Base-by-base conservation (phyloP, 2,888 invertebrate genomes). In the Chaitophorus viminalis region DNA sequence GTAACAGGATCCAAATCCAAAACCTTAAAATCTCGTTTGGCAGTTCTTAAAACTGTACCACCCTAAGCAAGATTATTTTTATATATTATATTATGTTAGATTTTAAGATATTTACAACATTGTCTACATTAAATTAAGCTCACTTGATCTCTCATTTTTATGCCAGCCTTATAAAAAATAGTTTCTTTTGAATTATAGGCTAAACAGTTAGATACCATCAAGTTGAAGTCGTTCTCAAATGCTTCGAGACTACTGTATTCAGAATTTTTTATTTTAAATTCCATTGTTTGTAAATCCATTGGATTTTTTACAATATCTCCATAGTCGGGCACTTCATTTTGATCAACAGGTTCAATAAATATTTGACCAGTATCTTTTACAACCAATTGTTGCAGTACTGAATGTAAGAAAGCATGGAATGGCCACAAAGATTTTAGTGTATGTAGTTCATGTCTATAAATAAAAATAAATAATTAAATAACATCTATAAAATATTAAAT, bases 151-250 rank as follows among this genome's bases (percentile, higher is more conserved):
- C 96, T 94, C 95, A 99, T 95, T 91, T 96, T 95, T 3, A 96
- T 93, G 0, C 96, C 98, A 3, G 97, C 96, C 86, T 96, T 94
- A 92, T 98, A 98, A 92, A 97, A 99, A 88, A 98, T 95, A 0
- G 98, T 98, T 90, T 98, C 98, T 91, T 97, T 96, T 90, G 96
- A 95, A 91, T 99, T 99, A 91, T 99, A 99, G 0, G 95, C 95
- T 90, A 98, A 93, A 91, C 99, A 99, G 92, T 99, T 99, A 90
- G 94, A 94, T 88, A 99, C 96, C 96, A 99, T 99, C n/a, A 99
- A 93, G 90, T 95, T 94, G 91, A 99, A 99, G 92, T 99, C 99
- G 0, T 93, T 93, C 91, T 97, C 96, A 90, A 99, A 94, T 60
- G 95, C 94, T 89, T 95, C 94, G 72, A 99, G 93, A 82, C 93